Evolutionary conservation across 1,140 invertebrate species (phyloP), one percentile per base, ranked within the genome.

Genomic region (Scaptomyza montana): DNA sequence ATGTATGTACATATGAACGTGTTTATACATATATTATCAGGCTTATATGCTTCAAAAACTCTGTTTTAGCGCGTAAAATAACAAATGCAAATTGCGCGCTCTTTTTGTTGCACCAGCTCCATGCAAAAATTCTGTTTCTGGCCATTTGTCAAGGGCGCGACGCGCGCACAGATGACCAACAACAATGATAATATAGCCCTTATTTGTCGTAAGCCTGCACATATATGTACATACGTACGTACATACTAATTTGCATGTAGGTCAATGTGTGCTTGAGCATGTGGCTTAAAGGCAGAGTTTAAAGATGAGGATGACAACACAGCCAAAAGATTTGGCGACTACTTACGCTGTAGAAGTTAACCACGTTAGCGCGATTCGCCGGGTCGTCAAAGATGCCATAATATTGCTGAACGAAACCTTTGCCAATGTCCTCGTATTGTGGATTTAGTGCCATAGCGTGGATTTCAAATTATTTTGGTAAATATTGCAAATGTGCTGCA

Each of bases 321-420:
- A 36, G 28, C 41, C 36, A 12, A 13, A 39, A 53, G n/a, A 54
- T 41, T 47, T 47, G 62, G 45, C 8, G 30, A 49, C 49, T 81
- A 96, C 96, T 97, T 93, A 98, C 97, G 93, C 97, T 97, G 92
- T 98, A 98, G 94, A 98, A 96, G 92, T 96, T 97, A 57, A 95
- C 95, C 89, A 98, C 94, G 92, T 95, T 96, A 79, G 94, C 93
- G 91, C 97, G 94, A 85, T 96, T 95, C 66, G 93, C 93, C 74
- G 96, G 95, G 94, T 98, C 97, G 92, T 98, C 98, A 91, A 98
- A 98, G 75, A 97, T 90, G 39, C 94, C 94, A 92, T 98, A 98
- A 93, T 98, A 98, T 93, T 98, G 97, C 78, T 97, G 95, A 39
- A 98, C 97, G 92, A 98, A 98, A 73, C 96, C 95, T 93, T 97